Base-by-base conservation (phyloP, 1,140 invertebrate genomes). In the Heliconius eleuchia region DNA sequence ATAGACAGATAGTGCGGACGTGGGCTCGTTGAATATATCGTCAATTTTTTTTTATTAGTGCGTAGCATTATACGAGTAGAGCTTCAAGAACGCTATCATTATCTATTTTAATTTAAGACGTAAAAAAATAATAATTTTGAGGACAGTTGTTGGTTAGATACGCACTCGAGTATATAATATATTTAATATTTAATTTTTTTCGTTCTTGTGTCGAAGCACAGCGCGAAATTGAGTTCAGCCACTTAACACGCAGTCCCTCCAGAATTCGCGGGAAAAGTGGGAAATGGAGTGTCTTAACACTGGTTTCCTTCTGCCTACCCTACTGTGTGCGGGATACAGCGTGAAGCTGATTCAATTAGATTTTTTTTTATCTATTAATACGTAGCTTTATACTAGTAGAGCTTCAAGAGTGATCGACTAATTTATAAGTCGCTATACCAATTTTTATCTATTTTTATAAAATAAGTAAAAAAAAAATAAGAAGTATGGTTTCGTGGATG, bases 1-100 rank as follows among this genome's bases (percentile, higher is more conserved):
- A 78, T 74, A 42, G 72, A 78, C 77, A 78, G 71, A 71, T 78
- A 78, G 55, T 72, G 55, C 50, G 72, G 57, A 74, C 72, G 77
- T 78, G 77, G 76, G 76, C 76, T 52, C 19, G 27, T 50, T 66
- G 60, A 55, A 72, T 77, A 77, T 77, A 77, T 77, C 27, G 66
- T n/a, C 46, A 77, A 71, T 71, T 77, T 77, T 72, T 77, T 77
- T 70, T 23, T 23, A 77, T 77, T 52, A 71, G 34, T 39, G n/a
- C 6, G 23, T 27, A 66, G 57, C 57, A 66, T 66, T 66, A 30
- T 66, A 66, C 23, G 13, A 23, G 1, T 13, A 66, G 57, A 13
- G 11, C 23, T 66, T 66, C 3, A 16, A 66, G 6, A 27, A 7
- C 2, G 3, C 70, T 11, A n/a, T 34, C 3, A 34, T 34, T 34